Evolutionary conservation across 1,140 invertebrate genomes (phyloP), one percentile per base, ranked within the genome.

Genomic region (Trinorchestia longiramus): DNA sequence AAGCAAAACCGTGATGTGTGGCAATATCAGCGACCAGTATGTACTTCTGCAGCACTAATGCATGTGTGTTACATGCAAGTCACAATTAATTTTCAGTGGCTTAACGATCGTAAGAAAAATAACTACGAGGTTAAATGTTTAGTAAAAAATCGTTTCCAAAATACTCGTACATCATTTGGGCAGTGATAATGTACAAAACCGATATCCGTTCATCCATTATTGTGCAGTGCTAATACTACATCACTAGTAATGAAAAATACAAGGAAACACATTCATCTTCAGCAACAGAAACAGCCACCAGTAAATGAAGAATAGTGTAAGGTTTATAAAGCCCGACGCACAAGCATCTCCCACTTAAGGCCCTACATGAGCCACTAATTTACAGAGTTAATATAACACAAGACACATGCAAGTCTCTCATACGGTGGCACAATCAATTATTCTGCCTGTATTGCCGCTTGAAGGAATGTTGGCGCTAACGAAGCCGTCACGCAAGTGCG

Each of bases 361-460:
- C 62, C 28, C 47, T 11, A 36, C 88, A 42, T 43, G 88, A 90
- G 88, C 43, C 88, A 90, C 88, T 90, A 90, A 90, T 90, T 90
- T 90, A 41, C 41, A 15, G n/a, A 90, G 88, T 41, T 90, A 90
- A 90, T 90, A 90, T 90, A 90, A 90, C 43, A 43, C 41, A 90
- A 90, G 88, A 43, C 88, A 15, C 88, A 90, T 41, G 88, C 88
- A 90, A 43, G 88, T 28, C 41, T 41, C 88, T 90, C n/a, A 43
- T 90, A 90, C 88, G 43, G 88, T 90, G 88, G 88, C 88, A 90
- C 43, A 42, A 90, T 90, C 88, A 90, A 90, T 90, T 90, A 90
- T 90, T 41, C 88, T 41, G 88, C 41, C 88, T 90, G 88, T 41
- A 90, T 90, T 90, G n/a, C 88, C 88, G 43, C 88, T 90, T 90